Conservation (phyloP, 53 echinoderm and acorn worm genomes). For the Arbacia lixula region DNA sequence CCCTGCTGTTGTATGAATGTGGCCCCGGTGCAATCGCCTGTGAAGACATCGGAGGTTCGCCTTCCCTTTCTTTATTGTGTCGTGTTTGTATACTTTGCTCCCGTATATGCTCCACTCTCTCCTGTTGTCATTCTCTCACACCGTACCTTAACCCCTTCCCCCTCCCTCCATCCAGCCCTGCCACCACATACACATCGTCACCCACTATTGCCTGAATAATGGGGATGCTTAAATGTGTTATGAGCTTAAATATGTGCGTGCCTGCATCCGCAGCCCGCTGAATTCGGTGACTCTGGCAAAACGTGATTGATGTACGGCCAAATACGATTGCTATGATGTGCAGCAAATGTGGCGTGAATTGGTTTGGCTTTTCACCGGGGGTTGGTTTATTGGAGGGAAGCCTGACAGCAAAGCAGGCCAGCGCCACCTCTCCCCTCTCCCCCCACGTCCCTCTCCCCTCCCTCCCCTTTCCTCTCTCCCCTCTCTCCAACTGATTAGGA, state of each 20-base stretch:
- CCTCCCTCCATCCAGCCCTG: too few relatives aligned
- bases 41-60: not conserved
- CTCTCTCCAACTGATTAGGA: not conserved
- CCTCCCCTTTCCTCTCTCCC: too few relatives aligned
- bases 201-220: not conserved
- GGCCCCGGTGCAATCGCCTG: conserved; percentile 23
- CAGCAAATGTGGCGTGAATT: conserved; percentile 29
- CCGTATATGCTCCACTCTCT: not conserved
- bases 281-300: not conserved
- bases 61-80: not conserved
- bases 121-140: too few relatives aligned
- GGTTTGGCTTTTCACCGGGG: not conserved
- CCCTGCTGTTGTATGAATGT: conserved; percentile 23
- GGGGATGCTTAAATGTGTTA: not conserved
- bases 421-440: not conserved
- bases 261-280: not conserved
- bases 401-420: not conserved
- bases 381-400: not conserved
- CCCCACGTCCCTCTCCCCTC: too few relatives aligned
- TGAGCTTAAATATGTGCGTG: conserved; percentile 14
- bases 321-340: conserved; percentile 7
- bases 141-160: too few relatives aligned
- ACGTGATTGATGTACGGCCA: conserved; percentile 12
- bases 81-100: not conserved
- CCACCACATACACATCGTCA: too few relatives aligned